Conservation (phyloP, 2,113 vertebrate genomes). For the Tricholaema leucomelas region DNA sequence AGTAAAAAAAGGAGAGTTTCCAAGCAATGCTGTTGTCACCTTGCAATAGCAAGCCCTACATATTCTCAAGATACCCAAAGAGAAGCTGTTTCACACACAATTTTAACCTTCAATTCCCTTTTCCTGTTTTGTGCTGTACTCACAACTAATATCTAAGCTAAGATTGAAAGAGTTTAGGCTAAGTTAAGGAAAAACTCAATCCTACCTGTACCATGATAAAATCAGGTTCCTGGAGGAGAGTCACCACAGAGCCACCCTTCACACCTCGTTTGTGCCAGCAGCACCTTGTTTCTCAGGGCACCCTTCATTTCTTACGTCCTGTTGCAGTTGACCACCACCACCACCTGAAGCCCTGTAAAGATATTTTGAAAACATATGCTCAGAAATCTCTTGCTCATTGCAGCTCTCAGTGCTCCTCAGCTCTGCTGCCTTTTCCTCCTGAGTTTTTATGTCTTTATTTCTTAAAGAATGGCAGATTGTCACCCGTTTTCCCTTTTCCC, state of each 20-base stretch:
- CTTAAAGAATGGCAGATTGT: neutral
- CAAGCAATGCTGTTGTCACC: neutral
- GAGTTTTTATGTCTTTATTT: neutral
- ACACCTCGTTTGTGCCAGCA: rapidly evolving
- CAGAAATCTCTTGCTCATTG: neutral
- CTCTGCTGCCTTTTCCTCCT: neutral
- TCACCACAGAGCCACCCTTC: neutral
- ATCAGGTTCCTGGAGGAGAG: neutral
- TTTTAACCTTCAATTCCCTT: neutral
- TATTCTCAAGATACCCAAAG: neutral
- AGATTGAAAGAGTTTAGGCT: neutral
- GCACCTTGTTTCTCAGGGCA: neutral
- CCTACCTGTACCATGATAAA: neutral
- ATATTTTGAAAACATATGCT: neutral
- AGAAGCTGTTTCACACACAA: neutral
- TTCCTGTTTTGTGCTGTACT: neutral
- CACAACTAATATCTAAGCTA: neutral
- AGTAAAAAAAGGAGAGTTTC: neutral
- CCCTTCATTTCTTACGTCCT: neutral
- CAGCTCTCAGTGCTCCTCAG: neutral
- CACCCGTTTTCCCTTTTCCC: neutral
- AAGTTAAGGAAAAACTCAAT: neutral
- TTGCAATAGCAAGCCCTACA: neutral
- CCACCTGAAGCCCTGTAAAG: neutral
- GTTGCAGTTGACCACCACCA: neutral